A percentile compares a stretch with the other conserved stretches of the same genome.
Evolutionary conservation across 2,797 vertebrate genomes (phyloP).

Genomic region (Argyrosomus regius): DNA sequence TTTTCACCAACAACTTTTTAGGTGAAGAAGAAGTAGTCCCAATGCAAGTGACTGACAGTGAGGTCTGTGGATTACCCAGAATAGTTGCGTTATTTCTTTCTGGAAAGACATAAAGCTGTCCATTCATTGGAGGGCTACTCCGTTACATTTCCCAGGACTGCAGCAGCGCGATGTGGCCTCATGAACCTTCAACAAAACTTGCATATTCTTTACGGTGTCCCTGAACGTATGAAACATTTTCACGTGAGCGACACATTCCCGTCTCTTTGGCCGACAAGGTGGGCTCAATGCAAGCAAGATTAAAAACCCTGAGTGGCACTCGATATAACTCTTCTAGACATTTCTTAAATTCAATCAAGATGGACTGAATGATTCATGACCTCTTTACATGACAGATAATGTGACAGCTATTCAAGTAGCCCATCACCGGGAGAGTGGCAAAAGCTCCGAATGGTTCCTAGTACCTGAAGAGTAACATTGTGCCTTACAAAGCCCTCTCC

Average conservation of each 20-base stretch:
- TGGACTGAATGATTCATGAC: conserved; percentile 70
- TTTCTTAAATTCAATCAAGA: conserved; percentile 68
- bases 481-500: not conserved
- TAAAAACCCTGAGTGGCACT: conserved; percentile 60
- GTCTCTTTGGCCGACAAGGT: not conserved
- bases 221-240: not conserved
- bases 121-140: not conserved
- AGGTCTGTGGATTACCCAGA: not conserved
- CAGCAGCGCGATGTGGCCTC: not conserved
- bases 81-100: not conserved
- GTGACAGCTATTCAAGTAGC: conserved; percentile 50
- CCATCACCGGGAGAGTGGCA: conserved; percentile 2
- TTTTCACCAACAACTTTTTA: not conserved
- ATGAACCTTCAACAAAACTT: not conserved
- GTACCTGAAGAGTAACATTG: conserved; percentile 9
- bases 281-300: conserved; percentile 34
- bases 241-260: not conserved
- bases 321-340: conserved; percentile 54
- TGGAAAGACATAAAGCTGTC: not conserved
- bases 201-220: not conserved
- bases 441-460: conserved; percentile 26
- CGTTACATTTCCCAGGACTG: too few species aligned
- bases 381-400: conserved; percentile 61
- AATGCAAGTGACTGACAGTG: not conserved
- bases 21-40: not conserved